Conservation (phyloP, 1,140 invertebrate species). For the Calephelis nemesis region DNA sequence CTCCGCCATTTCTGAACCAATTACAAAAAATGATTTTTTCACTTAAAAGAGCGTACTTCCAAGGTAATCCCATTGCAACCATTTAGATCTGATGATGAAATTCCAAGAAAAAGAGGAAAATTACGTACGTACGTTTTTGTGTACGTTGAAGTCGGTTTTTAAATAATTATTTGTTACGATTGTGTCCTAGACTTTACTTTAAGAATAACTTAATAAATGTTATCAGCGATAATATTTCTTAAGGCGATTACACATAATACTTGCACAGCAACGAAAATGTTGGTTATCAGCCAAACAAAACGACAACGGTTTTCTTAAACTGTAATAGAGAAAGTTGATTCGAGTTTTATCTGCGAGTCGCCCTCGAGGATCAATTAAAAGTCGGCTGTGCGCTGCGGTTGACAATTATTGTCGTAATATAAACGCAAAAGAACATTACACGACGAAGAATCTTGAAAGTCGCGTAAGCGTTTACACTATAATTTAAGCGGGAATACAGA, state of each 20-base stretch:
- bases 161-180: too few relatives aligned
- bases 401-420: constrained; percentile 72
- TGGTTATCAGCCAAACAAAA: constrained; percentile 69
- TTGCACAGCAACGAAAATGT: constrained; percentile 52
- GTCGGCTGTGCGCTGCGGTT: constrained; percentile 56
- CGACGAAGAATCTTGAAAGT: constrained; percentile 35
- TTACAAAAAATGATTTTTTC: too few relatives aligned
- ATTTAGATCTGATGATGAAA: too few relatives aligned
- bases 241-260: constrained; percentile 46
- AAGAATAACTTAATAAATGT: neutral
- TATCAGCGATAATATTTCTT: constrained; percentile 20
- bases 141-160: too few relatives aligned
- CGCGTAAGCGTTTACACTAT: constrained; percentile 29
- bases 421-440: constrained; percentile 47
- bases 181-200: too few relatives aligned
- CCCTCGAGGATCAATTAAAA: constrained; percentile 78
- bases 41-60: too few relatives aligned
- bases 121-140: too few relatives aligned
- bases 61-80: too few relatives aligned
- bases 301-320: constrained; percentile 70
- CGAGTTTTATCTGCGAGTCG: constrained; percentile 70
- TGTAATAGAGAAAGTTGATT: constrained; percentile 77
- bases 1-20: too few relatives aligned
- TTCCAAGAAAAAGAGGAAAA: too few relatives aligned
- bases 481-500: neutral